Evolutionary conservation across 2,888 invertebrate genomes (phyloP), one percentile per base, ranked within the genome.

Genomic region (Pristionchus fissidentatus): DNA sequence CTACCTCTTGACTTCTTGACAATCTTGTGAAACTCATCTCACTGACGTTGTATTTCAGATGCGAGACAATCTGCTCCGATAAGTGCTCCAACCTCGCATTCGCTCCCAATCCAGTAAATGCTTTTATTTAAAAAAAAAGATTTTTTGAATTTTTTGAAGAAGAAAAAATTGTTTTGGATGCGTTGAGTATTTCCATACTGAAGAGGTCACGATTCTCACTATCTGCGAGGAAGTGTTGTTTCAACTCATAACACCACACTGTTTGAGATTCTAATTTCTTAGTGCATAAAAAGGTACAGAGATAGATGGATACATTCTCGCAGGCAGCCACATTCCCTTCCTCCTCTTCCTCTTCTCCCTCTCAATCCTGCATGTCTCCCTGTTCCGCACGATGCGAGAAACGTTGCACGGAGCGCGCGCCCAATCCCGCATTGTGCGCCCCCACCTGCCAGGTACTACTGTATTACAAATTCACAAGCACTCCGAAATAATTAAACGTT

Each of bases 41-140:
- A n/a, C n/a, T n/a, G n/a, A n/a, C 49, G 10, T 49, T n/a, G 15
- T 32, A 10, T 52, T 80, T 15, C 60, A 81, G 80, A 81, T 81
- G 80, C 46, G 80, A 81, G 35, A 32, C 43, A 13, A 62, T 52
- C 22, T 81, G 80, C 52, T 60, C 80, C 0, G 32, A 60, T 41
- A 81, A 81, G 32, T 81, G 80, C 62, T 43, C 80, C 52, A 52
- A 55, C 19, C 79, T 79, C 55, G 57, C 57, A 22, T 55, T 55
- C 32, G 43, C 62, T 1, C 80, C 80, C 41, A 77, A 77, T 77
- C 75, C 75, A 49, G 75, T 77, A 15, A 1, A 43, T 46, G n/a
- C 62, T 49, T 46, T 0, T 46, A 26, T 46, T 29, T 38, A 4
- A n/a, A n/a, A n/a, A n/a, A n/a, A n/a, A n/a, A n/a, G n/a, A n/a